These are phyloP conservation scores for Tinamus guttatus DNA, from an alignment of 2,113 vertebrate species.

Conservation along the genomic window DNA sequence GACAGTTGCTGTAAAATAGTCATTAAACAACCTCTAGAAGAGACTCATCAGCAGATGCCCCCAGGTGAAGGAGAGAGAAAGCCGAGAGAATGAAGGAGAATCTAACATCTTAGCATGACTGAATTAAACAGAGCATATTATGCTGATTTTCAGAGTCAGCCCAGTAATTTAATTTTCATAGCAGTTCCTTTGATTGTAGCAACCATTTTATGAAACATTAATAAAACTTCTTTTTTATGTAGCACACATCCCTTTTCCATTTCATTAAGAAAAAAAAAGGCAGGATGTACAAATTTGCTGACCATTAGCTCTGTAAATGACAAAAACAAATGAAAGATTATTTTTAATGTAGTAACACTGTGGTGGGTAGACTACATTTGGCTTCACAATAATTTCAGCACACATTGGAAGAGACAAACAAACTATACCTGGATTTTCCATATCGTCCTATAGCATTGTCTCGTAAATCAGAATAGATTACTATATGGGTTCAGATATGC, in stretches of 20 bases:
- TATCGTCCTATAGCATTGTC: slow-evolving; percentile 8
- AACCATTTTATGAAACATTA: slow-evolving; percentile 87
- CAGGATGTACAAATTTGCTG: slow-evolving; percentile 78
- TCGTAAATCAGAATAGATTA: slow-evolving; percentile 42
- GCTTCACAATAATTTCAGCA: slow-evolving; percentile 46
- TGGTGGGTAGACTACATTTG: slow-evolving; percentile 30
- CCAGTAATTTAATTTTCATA: slow-evolving; percentile 87
- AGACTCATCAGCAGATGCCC: slow-evolving; percentile 89
- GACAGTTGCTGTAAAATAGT: slow-evolving; percentile 88
- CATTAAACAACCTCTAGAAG: slow-evolving; percentile 89
- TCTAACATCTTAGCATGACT: slow-evolving; percentile 86
- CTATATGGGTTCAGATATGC: background rate
- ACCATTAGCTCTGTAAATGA: slow-evolving; percentile 77
- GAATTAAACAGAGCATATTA: slow-evolving; percentile 88
- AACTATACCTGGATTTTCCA: slow-evolving; percentile 58
- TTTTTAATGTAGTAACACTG: slow-evolving; percentile 54
- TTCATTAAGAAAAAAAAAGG: slow-evolving; percentile 78
- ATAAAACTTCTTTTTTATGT: slow-evolving; percentile 81
- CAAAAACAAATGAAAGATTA: slow-evolving; percentile 69
- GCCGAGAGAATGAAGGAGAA: slow-evolving; percentile 84
- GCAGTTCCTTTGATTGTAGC: slow-evolving; percentile 86
- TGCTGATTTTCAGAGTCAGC: slow-evolving; percentile 86
- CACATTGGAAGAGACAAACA: slow-evolving; percentile 63
- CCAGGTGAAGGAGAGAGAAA: slow-evolving; percentile 86
- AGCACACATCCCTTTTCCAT: slow-evolving; percentile 78